Percentiles rank a stretch among this genome's conserved stretches.
Conservation (phyloP, 2,797 vertebrate genomes). For the Anguilla pacifica region DNA sequence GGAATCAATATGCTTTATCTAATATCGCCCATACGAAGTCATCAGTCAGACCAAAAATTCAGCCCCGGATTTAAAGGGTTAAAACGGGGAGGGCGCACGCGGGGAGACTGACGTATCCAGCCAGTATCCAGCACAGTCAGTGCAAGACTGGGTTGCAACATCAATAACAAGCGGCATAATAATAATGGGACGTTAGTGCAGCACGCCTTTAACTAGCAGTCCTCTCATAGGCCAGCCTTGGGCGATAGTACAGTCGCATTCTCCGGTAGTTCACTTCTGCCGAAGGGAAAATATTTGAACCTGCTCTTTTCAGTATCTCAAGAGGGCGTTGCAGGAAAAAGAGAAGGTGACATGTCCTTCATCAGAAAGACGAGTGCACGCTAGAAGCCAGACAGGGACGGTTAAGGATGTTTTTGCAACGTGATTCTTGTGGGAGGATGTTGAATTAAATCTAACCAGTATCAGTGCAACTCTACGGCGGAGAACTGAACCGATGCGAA, state of each 20-base stretch:
- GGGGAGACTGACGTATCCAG: slow-evolving; percentile 38
- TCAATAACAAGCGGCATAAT: slow-evolving; percentile 37
- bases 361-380: slow-evolving; percentile 45
- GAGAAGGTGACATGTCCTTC: slow-evolving; percentile 49
- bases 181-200: slow-evolving; percentile 25
- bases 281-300: neutral
- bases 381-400: slow-evolving; percentile 44
- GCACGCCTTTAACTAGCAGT: slow-evolving; percentile 17
- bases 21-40: neutral
- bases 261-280: neutral
- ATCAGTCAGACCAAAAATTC: neutral
- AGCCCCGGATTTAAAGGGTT: slow-evolving; percentile 49
- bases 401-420: slow-evolving; percentile 26
- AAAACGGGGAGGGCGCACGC: slow-evolving; percentile 49
- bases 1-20: neutral
- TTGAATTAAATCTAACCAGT: neutral
- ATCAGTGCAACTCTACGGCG: neutral
- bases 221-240: neutral
- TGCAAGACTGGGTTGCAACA: slow-evolving; percentile 45
- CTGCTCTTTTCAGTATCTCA: neutral
- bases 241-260: slow-evolving; percentile 17
- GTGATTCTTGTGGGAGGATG: neutral
- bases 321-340: slow-evolving; percentile 34
- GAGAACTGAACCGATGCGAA: slow-evolving; percentile 32
- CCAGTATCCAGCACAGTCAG: slow-evolving; percentile 40